A percentile compares a stretch with the other conserved stretches of the same genome.
Conservation (phyloP, 1,140 invertebrate species). For the Aleiodes sp. region DNA sequence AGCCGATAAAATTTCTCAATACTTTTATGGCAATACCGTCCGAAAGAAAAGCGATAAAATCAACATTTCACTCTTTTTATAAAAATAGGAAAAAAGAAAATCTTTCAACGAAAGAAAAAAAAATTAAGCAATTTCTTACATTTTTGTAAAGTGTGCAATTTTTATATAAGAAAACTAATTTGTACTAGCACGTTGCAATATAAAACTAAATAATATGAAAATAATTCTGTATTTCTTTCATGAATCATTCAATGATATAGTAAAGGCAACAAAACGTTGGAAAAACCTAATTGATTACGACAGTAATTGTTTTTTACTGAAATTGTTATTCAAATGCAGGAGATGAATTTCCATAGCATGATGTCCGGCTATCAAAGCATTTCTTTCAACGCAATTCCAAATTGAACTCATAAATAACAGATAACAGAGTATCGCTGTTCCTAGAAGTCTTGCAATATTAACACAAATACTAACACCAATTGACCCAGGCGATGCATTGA, state of each 20-base stretch:
- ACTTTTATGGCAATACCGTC: slow-evolving; percentile 20
- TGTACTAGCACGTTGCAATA: background rate
- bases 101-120: background rate
- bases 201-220: background rate
- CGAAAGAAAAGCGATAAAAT: slow-evolving; percentile 4
- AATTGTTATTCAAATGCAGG: slow-evolving; percentile 44
- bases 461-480: slow-evolving; percentile 62
- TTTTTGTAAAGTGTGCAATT: slow-evolving; percentile 9
- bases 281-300: no score
- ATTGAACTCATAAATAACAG: slow-evolving; percentile 78
- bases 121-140: background rate
- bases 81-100: background rate
- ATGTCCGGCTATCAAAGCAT: slow-evolving; percentile 78
- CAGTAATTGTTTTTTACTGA: slow-evolving; percentile 34
- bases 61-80: background rate
- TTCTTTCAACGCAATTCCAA: slow-evolving; percentile 82
- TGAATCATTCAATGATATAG: no score
- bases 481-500: slow-evolving; percentile 51
- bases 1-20: background rate
- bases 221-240: background rate
- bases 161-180: slow-evolving; percentile 3
- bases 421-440: slow-evolving; percentile 75
- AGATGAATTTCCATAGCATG: slow-evolving; percentile 70
- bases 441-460: slow-evolving; percentile 69
- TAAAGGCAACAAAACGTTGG: no score